Base-by-base conservation (phyloP, 2,797 vertebrate species). In the Natrix natrix region DNA sequence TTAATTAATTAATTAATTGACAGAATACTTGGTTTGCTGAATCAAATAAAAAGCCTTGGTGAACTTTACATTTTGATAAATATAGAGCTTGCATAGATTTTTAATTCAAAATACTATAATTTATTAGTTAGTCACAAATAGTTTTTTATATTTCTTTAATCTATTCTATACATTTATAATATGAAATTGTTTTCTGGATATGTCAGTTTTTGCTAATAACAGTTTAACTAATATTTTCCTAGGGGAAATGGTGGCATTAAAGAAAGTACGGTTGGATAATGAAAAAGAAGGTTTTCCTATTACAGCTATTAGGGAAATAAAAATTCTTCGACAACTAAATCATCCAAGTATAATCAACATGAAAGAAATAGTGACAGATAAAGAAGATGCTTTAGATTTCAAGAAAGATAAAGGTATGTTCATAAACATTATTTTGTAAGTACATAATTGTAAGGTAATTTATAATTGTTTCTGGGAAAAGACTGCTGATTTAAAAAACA, bases 211-310 rank as follows among this genome's bases (percentile, higher is more conserved):
- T 37, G 66, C n/a, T 66, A n/a, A 66, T 66, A 66, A 66, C 3
- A 66, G 28, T 66, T 74, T 74, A 16, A 69, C 66, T 83, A 48
- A 43, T 92, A 94, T 96, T 96, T 37, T 97, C 86, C 28, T 94
- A 98, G 98, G 98, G 94, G 98, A 98, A 95, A 98, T 98, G 98
- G 98, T 98, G 93, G 98, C 98, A 94, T 96, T 98, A 92, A 98
- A 98, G 96, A 98, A 98, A 97, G 98, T 98, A 90, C 98, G 98
- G 24, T 93, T 98, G 92, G 98, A 98, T 97, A 98, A 98, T 95
- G 98, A 98, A 95, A 98, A 98, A 91, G 98, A 98, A 97, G 98
- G 98, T n/a, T 98, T 98, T 97, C 98, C 98, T 26, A 98, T 98
- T 95, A 98, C 98, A 94, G 98, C 98, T 95, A 98, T 98, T 97